Conservation (phyloP, 2,797 vertebrate genomes). For the Falco rusticolus region DNA sequence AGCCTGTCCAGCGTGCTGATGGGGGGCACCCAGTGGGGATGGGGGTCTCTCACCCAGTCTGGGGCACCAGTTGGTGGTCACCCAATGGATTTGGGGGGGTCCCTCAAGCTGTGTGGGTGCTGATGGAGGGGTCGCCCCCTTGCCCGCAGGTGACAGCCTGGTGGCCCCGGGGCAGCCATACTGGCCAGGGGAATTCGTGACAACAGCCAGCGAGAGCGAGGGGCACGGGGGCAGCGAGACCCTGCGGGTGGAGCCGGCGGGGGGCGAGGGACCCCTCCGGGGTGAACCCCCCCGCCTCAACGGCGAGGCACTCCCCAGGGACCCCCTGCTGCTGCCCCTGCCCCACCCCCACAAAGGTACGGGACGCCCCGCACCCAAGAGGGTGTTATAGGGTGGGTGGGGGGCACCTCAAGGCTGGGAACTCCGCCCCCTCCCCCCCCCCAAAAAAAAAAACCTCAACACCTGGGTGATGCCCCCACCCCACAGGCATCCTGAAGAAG, state of each 20-base stretch:
- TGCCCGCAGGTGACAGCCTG: not conserved
- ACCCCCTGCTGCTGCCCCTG: constrained; percentile 75
- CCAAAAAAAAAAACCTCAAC: no score
- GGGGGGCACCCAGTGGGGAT: not conserved
- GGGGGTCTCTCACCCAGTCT: not conserved
- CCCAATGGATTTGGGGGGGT: not conserved
- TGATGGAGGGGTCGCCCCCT: not conserved
- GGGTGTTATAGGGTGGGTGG: not conserved
- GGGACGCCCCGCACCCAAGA: not conserved
- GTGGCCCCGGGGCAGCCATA: not conserved
- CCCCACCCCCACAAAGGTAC: constrained; percentile 88
- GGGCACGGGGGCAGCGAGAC: constrained; percentile 51
- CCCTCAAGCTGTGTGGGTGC: not conserved
- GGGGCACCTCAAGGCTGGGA: not conserved
- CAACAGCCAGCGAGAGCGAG: constrained; percentile 71
- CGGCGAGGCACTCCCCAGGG: constrained; percentile 65
- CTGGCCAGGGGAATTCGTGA: constrained; percentile 78
- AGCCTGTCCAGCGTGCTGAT: not conserved
- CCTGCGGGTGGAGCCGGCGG: constrained; percentile 60
- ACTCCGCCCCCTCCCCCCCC: not conserved
- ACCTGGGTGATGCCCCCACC: not conserved
- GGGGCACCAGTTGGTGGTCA: not conserved
- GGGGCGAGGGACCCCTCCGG: not conserved
- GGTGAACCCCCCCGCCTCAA: constrained; percentile 63
- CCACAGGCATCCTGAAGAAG: constrained; percentile 92